Evolutionary conservation across 2,113 vertebrate species (phyloP), one percentile per base, ranked within the genome.

Genomic region (Coregonus clupeaformis): DNA sequence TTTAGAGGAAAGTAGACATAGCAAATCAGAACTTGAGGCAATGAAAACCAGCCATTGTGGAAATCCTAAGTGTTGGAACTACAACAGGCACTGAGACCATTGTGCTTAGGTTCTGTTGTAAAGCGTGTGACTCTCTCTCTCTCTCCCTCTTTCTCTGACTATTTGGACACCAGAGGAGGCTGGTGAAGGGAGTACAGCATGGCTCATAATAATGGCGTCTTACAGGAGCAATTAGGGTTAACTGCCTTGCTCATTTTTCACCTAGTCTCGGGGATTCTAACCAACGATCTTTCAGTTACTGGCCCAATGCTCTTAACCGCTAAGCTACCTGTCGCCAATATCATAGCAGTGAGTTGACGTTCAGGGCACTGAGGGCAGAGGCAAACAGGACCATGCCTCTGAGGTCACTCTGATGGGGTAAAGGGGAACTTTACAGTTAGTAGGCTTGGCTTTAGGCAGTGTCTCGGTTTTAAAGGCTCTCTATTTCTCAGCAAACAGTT

Each of bases 1-100:
- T 71, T 80, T 87, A 14, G 69, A 13, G 84, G 86, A 87, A 88
- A 92, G 94, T 91, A 91, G 13, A n/a, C 18, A 45, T 6, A n/a
- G 36, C 12, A 49, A 65, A 69, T 42, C 36, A 45, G 36, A 45
- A 47, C 6, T 16, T 47, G 20, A 29, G 47, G 68, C 45, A 49
- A 45, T 45, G 32, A 13, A 24, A 49, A 25, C 42, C 16, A 59
- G 29, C 27, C 27, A 66, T 66, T 66, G 29, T 69, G 68, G 45
- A 69, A 69, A 52, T 52, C 5, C n/a, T n/a, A 59, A 59, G 20
- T 59, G 6, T 7, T 59, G 20, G 57, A 59, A 59, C 18, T n/a
- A 49, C 14, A 49, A 49, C 47, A 16, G 47, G 47, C 47, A 49
- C 13, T 49, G 47, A 49, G 47, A 49, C 47, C 47, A 11, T 14